Evolutionary conservation across 2,113 vertebrate genomes (phyloP).

Genomic region (Gymnobelideus leadbeateri): DNA sequence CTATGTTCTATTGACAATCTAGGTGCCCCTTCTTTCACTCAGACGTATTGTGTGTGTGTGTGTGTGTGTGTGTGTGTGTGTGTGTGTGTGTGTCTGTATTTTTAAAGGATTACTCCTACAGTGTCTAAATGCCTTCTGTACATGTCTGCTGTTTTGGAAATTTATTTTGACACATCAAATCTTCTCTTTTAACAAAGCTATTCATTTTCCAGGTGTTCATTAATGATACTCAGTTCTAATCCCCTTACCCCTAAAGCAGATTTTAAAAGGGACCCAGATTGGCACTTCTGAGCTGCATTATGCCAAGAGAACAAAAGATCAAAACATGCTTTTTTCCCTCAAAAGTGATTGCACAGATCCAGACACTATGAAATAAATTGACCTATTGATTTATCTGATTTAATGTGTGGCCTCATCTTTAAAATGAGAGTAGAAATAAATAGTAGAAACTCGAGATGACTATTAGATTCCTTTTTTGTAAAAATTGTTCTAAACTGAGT

Average conservation of each 20-base stretch:
- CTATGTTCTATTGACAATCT: not conserved
- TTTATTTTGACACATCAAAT: slow-evolving; percentile 45
- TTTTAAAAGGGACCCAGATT: slow-evolving; percentile 60
- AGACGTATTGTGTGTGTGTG: not conserved
- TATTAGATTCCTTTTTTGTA: not conserved
- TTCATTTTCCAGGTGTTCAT: slow-evolving; percentile 77
- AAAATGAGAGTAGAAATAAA: slow-evolving; percentile 61
- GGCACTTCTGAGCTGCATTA: slow-evolving; percentile 45
- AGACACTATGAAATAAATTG: slow-evolving; percentile 60
- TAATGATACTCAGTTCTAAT: slow-evolving; percentile 68
- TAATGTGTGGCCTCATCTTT: slow-evolving; percentile 60
- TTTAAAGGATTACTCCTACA: slow-evolving; percentile 1
- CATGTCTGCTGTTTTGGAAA: slow-evolving; percentile 59
- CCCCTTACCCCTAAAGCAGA: slow-evolving; percentile 66
- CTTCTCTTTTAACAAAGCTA: slow-evolving; percentile 75
- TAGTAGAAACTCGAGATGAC: not conserved
- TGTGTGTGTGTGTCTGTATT: not conserved
- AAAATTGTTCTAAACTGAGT: not conserved
- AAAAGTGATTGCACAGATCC: slow-evolving; percentile 61
- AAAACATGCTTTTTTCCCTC: slow-evolving; percentile 43
- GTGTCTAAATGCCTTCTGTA: slow-evolving; percentile 59
- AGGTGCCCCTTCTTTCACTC: not conserved
- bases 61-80: not conserved
- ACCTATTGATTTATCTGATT: slow-evolving; percentile 66
- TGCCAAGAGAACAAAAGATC: slow-evolving; percentile 36